Base-by-base conservation (phyloP, 2,113 vertebrate species). In the Tychaedon coryphoeus region DNA sequence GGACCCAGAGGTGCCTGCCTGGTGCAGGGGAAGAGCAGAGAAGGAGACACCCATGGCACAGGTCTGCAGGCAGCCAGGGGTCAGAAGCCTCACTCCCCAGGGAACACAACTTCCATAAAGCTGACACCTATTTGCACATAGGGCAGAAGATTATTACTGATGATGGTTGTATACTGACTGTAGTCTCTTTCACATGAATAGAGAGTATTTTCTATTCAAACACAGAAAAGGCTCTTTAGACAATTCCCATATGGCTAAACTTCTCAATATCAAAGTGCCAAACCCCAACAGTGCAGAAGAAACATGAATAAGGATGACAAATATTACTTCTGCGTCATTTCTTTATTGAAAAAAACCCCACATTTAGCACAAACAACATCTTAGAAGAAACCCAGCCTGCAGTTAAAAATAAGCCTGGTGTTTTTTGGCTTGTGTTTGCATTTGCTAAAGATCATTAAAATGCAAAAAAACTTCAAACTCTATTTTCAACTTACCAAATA, bases 401-500 rank as follows among this genome's bases (percentile, higher is more conserved):
- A 67, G 19, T 38, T 65, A 36, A 56, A 77, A 62, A 29, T 42
- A 45, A 56, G 29, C 29, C 26, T 50, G 12, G 16, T 0, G 0
- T 20, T 13, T 83, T 60, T 31, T 56, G 4, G 19, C 10, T 29
- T 34, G 13, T 50, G 7, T 28, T 90, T 24, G 36, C 28, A n/a
- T 12, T 45, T 67, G 56, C 71, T 62, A 3, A 82, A 91, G 23
- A 65, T 36, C 4, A 11, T 20, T 62, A 73, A 60, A 67, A 57
- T 3, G 6, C 14, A 91, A 76, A 80, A 43, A 43, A 11, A 11
- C 12, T 58, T 75, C 89, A 54, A 80, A 88, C 10, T n/a, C 69
- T 42, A 79, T 81, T 74, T 56, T 78, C 74, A 90, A 98, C 98
- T 99, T 98, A 99, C 99, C 99, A 95, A 99, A 99, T 94, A 99